A percentile compares a stretch with the other conserved stretches of the same genome.
Conservation (phyloP, 2,113 vertebrate species). For the Columbina picui region DNA sequence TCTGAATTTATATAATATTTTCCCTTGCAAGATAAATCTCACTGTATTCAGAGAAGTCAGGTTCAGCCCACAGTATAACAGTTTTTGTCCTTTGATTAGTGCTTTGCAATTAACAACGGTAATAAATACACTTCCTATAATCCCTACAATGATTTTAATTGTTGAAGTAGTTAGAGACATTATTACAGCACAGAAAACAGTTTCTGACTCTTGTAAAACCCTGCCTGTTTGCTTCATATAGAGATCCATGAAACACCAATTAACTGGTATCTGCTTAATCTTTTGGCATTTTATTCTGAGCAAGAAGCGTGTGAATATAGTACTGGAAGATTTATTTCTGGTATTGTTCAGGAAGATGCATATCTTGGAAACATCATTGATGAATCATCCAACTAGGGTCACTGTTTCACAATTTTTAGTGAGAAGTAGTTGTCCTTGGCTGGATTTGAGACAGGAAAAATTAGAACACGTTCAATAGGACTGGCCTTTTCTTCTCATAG, state of each 20-base stretch:
- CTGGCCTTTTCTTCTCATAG: background rate
- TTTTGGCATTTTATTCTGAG: background rate
- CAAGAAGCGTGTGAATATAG: background rate
- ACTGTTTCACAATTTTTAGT: background rate
- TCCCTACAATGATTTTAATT: background rate
- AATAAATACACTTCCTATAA: background rate
- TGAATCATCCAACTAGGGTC: background rate
- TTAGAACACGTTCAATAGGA: accelerated
- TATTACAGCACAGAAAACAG: background rate
- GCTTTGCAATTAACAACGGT: background rate
- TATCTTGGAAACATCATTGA: background rate
- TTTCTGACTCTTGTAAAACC: background rate
- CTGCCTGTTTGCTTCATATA: background rate
- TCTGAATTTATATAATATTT: background rate
- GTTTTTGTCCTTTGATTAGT: background rate
- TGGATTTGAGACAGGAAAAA: background rate
- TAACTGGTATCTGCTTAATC: background rate
- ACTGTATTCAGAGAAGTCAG: background rate
- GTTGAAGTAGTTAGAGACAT: background rate
- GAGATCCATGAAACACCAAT: background rate
- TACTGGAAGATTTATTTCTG: background rate
- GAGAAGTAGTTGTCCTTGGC: background rate
- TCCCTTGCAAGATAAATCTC: conserved; percentile 1
- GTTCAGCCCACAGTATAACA: background rate
- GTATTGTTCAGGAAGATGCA: background rate